Percentiles rank a stretch among this genome's conserved stretches.
Conservation (phyloP, 2,797 vertebrate genomes). For the Poeciliopsis turneri region DNA sequence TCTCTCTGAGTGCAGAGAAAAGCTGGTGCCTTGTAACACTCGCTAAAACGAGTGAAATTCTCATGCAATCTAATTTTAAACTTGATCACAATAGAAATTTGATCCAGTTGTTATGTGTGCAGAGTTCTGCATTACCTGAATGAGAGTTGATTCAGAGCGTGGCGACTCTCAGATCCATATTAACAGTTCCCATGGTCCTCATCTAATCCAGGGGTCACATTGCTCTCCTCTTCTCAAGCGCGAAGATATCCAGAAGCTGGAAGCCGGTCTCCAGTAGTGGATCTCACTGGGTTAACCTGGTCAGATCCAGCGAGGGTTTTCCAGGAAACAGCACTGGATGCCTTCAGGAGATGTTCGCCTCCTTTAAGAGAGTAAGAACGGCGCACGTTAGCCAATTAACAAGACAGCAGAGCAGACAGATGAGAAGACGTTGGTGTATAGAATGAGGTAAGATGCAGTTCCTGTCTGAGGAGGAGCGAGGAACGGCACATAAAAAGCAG, state of each 20-base stretch:
- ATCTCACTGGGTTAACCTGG: conserved; percentile 19
- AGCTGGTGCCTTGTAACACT: background rate
- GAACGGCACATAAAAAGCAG: conserved; percentile 35
- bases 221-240: conserved; percentile 28
- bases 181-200: conserved; percentile 64
- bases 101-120: background rate
- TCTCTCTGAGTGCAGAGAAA: background rate
- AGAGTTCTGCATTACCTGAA: conserved; percentile 64
- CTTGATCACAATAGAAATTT: background rate
- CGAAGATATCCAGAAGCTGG: conserved; percentile 22
- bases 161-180: conserved; percentile 74
- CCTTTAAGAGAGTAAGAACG: conserved; percentile 51
- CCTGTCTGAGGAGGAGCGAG: conserved; percentile 14
- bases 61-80: background rate
- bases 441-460: conserved; percentile 26
- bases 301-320: conserved; percentile 14
- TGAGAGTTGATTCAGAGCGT: conserved; percentile 69
- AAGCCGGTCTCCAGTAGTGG: conserved; percentile 18
- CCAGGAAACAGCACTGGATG: conserved; percentile 7
- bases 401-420: conserved; percentile 2
- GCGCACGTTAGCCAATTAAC: conserved; percentile 39
- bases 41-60: background rate
- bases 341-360: conserved; percentile 35
- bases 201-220: conserved; percentile 67
- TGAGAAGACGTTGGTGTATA: conserved; percentile 15